A percentile compares a stretch with the other conserved stretches of the same genome.
Conservation (phyloP, 2,888 invertebrate species). For the Apodemia hepburni region DNA sequence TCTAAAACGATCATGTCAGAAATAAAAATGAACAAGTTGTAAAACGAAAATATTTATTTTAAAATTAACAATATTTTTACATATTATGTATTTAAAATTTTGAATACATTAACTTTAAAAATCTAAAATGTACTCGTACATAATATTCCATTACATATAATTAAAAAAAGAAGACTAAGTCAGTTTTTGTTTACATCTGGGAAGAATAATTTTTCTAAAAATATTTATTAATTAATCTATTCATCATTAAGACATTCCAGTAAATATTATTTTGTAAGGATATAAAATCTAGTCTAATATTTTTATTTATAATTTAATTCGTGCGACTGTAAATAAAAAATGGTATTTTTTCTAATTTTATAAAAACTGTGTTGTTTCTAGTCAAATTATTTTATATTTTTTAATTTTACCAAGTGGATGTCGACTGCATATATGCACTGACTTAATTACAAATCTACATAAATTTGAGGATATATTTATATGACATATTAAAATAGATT, state of each 20-base stretch:
- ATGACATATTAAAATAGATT: conserved; percentile 30
- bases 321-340: conserved; percentile 68
- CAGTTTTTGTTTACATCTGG: no score
- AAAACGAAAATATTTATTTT: no score
- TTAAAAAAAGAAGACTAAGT: no score
- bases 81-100: no score
- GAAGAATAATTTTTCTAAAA: no score
- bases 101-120: no score
- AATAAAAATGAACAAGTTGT: no score
- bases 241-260: conserved; percentile 35
- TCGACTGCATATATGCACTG: conserved; percentile 31
- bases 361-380: conserved; percentile 66
- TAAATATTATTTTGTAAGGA: conserved; percentile 31
- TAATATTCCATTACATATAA: no score
- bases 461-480: conserved; percentile 31
- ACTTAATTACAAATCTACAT: conserved; percentile 22
- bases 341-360: conserved; percentile 56
- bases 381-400: conserved; percentile 69
- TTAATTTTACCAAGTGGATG: conserved; percentile 55
- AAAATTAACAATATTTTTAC: no score
- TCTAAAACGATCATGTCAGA: no score
- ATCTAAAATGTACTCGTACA: no score
- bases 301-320: conserved; percentile 32
- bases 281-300: conserved; percentile 24
- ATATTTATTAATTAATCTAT: neutral